Percentiles rank a stretch among this genome's conserved stretches.
These are phyloP conservation scores for Atlantisia rogersi DNA, from an alignment of 2,113 vertebrate species.

Conservation along the genomic window DNA sequence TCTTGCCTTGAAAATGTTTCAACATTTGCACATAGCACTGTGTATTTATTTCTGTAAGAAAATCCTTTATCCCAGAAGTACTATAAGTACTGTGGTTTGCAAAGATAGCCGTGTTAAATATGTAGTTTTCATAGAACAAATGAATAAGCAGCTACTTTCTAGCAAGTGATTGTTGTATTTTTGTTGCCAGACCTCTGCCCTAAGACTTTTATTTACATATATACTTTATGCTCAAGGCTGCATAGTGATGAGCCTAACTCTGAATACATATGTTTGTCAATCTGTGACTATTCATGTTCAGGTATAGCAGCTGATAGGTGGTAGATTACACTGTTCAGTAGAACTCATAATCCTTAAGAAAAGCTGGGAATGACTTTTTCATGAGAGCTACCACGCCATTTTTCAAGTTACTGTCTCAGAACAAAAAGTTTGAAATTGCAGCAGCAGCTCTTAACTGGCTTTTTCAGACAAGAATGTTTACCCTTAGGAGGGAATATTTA, in stretches of 20 bases:
- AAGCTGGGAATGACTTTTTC: neutral
- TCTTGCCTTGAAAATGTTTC: neutral
- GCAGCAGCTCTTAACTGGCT: neutral
- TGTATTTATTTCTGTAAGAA: conserved; percentile 42
- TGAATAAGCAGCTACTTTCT: conserved; percentile 34
- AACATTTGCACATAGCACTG: neutral
- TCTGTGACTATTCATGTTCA: neutral
- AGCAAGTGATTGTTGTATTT: neutral
- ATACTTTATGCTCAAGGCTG: neutral
- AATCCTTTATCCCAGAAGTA: conserved; percentile 37
- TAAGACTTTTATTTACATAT: neutral
- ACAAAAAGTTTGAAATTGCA: neutral
- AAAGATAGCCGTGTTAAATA: conserved; percentile 31
- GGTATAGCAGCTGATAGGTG: neutral
- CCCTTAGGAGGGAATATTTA: neutral
- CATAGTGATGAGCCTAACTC: neutral
- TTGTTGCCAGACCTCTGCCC: neutral
- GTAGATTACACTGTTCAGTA: neutral
- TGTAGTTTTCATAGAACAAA: conserved; percentile 15
- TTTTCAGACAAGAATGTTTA: neutral
- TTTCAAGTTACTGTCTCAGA: neutral
- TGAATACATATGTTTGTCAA: neutral
- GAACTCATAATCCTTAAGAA: neutral
- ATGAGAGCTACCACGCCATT: neutral
- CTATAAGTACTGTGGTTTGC: neutral